phyloP scores from a whole-genome alignment of 1,140 invertebrate genomes.

The Ips nitidus region DNA sequence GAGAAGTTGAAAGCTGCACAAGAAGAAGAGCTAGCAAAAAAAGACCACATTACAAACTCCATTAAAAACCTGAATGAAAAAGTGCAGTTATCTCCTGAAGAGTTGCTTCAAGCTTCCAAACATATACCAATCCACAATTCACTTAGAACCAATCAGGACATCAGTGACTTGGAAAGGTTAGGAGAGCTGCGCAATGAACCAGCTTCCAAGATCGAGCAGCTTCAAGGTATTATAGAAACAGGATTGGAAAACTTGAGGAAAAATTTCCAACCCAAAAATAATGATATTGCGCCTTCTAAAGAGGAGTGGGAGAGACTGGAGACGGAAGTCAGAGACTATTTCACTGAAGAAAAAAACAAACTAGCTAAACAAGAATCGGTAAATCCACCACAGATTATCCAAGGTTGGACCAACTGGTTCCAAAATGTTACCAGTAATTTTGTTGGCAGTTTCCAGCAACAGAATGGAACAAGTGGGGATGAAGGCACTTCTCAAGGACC shows the following conservation, averaged over 20 bases:
- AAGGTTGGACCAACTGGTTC: constrained; percentile 32
- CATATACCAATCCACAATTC: constrained; percentile 33
- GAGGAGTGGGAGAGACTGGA: constrained; percentile 41
- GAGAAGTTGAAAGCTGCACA: constrained; percentile 3
- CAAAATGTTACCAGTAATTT: constrained; percentile 33
- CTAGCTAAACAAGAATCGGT: constrained; percentile 6
- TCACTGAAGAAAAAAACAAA: constrained; percentile 27
- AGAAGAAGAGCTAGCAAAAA: background rate
- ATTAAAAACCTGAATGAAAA: constrained; percentile 46
- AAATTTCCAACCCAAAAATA: constrained; percentile 25
- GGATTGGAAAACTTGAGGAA: constrained; percentile 38
- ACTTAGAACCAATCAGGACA: constrained; percentile 7
- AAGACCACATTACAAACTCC: constrained; percentile 16
- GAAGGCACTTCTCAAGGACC: constrained; percentile 20
- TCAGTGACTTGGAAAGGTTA: constrained; percentile 9
- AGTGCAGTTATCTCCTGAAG: constrained; percentile 42
- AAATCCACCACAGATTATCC: constrained; percentile 25
- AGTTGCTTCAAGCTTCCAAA: constrained; percentile 37
- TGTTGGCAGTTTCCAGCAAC: constrained; percentile 33
- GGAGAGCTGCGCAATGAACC: constrained; percentile 9
- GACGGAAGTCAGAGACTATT: constrained; percentile 26
- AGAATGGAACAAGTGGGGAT: constrained; percentile 30
- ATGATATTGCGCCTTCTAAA: constrained; percentile 27
- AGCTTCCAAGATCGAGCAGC: constrained; percentile 9
- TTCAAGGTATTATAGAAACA: constrained; percentile 32